A percentile compares a stretch with the other conserved stretches of the same genome.
Evolutionary conservation across 2,888 invertebrate genomes (phyloP).

Genomic region (Eilema sororculum): DNA sequence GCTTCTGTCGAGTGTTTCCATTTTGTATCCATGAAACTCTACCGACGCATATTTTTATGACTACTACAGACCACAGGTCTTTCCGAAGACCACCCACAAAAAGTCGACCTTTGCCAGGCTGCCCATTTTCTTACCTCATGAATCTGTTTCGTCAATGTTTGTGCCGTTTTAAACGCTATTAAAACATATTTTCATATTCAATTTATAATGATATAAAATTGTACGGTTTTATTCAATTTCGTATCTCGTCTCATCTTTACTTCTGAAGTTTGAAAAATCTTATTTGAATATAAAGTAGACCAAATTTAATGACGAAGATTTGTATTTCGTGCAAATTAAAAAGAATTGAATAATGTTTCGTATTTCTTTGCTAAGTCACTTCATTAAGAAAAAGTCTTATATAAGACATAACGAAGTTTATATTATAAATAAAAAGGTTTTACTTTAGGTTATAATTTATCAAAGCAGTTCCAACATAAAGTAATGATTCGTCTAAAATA

Average conservation of each 20-base stretch:
- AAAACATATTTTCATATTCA: neutral
- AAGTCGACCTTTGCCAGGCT: neutral
- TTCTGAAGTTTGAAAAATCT: slow-evolving; percentile 10
- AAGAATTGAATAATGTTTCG: slow-evolving; percentile 5
- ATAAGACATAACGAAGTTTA: neutral
- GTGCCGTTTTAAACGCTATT: neutral
- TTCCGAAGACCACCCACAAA: no score
- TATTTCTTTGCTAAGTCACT: slow-evolving; percentile 6
- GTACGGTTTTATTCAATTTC: neutral
- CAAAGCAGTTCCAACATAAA: no score
- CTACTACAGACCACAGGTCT: no score
- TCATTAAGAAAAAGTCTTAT: neutral
- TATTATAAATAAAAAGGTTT: neutral
- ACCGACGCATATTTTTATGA: no score
- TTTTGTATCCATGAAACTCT: no score
- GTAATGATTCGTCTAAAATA: no score
- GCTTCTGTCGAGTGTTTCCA: no score
- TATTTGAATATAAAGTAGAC: slow-evolving; percentile 10
- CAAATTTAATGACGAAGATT: slow-evolving; percentile 9
- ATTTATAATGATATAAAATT: neutral
- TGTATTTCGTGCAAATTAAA: slow-evolving; percentile 7
- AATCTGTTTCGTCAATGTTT: neutral
- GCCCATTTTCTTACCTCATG: neutral
- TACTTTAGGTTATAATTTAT: neutral
- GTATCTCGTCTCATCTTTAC: neutral